Evolutionary conservation across 2,888 invertebrate genomes (phyloP), one percentile per base, ranked within the genome.

Genomic region (Drosophila flavopinicola): DNA sequence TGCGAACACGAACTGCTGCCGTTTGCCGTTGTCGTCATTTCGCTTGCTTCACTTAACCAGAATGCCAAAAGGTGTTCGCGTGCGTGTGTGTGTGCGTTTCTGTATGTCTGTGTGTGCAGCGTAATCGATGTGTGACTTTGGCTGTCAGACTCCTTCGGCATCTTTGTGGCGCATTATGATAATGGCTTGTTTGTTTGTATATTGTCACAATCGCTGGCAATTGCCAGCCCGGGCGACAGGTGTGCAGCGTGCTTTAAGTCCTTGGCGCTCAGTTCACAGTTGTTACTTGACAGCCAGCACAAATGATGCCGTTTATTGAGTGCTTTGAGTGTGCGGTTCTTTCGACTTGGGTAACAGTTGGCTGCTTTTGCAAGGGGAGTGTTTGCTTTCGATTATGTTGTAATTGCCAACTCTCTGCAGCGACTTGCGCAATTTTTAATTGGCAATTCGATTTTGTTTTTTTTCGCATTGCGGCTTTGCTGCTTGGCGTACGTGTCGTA

Each of bases 1-100:
- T 84, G 83, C 78, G 87, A 75, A 80, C 86, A 86, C 85, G 77
- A 86, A 86, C 85, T 86, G 83, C 75, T 86, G 85, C 77, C 71
- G 20, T 37, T 35, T 37, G 11, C 29, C n/a, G 25, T 42, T 17
- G 29, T 58, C 72, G 47, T 39, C 58, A 83, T 73, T 72, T 80
- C 73, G 85, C 77, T 70, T 85, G 80, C 79, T 82, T 75, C 80
- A 83, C 58, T 82, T 73, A 59, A 65, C 83, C 80, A 75, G 79
- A 78, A 78, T 83, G 60, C 68, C 75, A 66, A 67, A 80, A 74
- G 49, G 66, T 65, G 53, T 54, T 42, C 35, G 17, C 41, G 29
- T 45, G 10, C 33, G 30, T 56, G 30, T 42, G 23, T 51, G 6
- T 35, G 2, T 33, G 11, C 37, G 11, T 29, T 5, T 45, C 6